A percentile compares a stretch with the other conserved stretches of the same genome.
phyloP scores from a whole-genome alignment of 1,140 invertebrate genomes.

The Muscidifurax raptorellus region DNA sequence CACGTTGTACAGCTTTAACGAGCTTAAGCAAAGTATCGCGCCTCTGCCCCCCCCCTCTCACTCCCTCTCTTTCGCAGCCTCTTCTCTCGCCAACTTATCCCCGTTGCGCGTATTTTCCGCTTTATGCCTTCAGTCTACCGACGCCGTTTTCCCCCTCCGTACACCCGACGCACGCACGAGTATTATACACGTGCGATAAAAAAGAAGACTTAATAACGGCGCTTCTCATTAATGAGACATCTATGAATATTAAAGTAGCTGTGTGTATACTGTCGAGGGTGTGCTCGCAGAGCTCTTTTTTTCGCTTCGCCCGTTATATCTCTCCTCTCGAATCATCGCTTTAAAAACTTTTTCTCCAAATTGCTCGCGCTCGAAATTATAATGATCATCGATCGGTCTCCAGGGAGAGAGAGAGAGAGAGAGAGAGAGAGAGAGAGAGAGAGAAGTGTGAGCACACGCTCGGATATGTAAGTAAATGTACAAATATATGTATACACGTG shows the following conservation, averaged over 20 bases:
- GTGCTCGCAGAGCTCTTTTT: neutral
- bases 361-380: too few relatives aligned
- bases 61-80: neutral
- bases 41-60: neutral
- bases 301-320: neutral
- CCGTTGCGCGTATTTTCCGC: constrained; percentile 40
- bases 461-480: neutral
- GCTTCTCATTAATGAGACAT: constrained; percentile 31
- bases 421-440: too few relatives aligned
- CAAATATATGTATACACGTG: neutral
- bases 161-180: neutral
- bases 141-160: neutral
- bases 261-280: neutral
- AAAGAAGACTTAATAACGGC: constrained; percentile 46
- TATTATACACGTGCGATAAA: constrained; percentile 37
- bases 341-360: neutral
- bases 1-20: constrained; percentile 48
- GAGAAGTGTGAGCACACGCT: neutral
- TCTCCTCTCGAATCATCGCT: neutral
- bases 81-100: constrained; percentile 35
- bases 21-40: constrained; percentile 51
- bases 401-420: too few relatives aligned
- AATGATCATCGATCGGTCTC: too few relatives aligned
- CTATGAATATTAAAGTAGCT: constrained; percentile 47
- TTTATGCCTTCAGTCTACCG: constrained; percentile 24